Evolutionary conservation across 2,113 vertebrate species (phyloP).

Genomic region (Dasyurus viverrinus): DNA sequence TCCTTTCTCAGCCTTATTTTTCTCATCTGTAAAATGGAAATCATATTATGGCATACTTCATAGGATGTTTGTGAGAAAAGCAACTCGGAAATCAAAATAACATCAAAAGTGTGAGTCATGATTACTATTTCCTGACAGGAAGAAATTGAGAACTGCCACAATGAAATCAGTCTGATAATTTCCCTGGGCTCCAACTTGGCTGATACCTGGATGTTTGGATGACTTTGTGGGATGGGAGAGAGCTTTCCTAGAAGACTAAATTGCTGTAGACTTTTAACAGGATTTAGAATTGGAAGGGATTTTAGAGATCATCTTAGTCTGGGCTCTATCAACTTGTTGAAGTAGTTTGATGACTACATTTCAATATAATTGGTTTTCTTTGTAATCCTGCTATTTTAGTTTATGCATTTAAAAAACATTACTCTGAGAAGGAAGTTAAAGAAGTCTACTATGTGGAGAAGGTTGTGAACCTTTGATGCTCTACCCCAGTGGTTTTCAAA

Average conservation of each 20-base stretch:
- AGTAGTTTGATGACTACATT: not conserved
- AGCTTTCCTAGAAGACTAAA: not conserved
- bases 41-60: not conserved
- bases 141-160: not conserved
- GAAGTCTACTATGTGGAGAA: not conserved
- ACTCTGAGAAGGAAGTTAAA: not conserved
- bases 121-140: not conserved
- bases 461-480: not conserved
- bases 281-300: not conserved
- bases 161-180: not conserved
- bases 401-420: not conserved
- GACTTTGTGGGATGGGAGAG: not conserved
- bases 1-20: not conserved
- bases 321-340: not conserved
- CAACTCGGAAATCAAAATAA: not conserved
- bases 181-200: not conserved
- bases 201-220: not conserved
- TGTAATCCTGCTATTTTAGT: not conserved
- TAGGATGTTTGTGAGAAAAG: not conserved
- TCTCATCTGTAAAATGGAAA: not conserved
- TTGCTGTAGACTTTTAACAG: not conserved
- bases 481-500: not conserved
- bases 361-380: not conserved
- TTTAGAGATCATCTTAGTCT: not conserved
- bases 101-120: not conserved